Base-by-base conservation (phyloP, 2,113 vertebrate genomes). In the Engystomops pustulosus region DNA sequence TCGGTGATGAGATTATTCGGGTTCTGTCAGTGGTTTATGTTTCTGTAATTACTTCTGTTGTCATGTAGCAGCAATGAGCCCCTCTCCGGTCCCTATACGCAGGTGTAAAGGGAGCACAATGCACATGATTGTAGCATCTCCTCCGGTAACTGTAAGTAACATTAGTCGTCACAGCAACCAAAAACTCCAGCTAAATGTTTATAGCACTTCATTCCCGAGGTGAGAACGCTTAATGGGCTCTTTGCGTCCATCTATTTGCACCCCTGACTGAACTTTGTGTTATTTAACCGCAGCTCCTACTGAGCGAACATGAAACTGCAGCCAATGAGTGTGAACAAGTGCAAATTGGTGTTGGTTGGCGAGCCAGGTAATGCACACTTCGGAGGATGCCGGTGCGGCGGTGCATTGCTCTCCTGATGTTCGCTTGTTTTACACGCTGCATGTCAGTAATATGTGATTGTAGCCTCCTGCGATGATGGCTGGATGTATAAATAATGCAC, bases 121-220 rank as follows among this genome's bases (percentile, higher is more conserved):
- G 12, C 11, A 7, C 6, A 47, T 47, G 4, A 41, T 41, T 41
- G 74, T 38, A 2, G 23, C 6, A n/a, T 36, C 30, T 23, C 49
- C 34, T 6, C 44, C 32, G 27, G 45, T 49, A 32, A 18, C 47
- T 77, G 74, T 77, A 55, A 77, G 51, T 77, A 77, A 58, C 74
- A 77, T 77, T 77, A 77, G 49, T 55, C 74, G 49, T 77, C 49
- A 55, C 74, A 77, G 49, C 74, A 58, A 77, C 74, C 20, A 36
- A 36, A 77, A 53, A 36, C 74, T 38, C 30, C 49, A 36, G 9
- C 36, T 34, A 36, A 38, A 34, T 23, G 51, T 77, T 77, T 77
- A 23, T 15, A 15, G 20, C 74, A 7, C 74, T n/a, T 36, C 17
- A 3, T 2, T 77, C 74, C 74, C 74, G 12, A 34, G 74, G 74